Evolutionary conservation across 2,888 invertebrate genomes (phyloP), one percentile per base, ranked within the genome.

Genomic region (Cephus sareptanus): DNA sequence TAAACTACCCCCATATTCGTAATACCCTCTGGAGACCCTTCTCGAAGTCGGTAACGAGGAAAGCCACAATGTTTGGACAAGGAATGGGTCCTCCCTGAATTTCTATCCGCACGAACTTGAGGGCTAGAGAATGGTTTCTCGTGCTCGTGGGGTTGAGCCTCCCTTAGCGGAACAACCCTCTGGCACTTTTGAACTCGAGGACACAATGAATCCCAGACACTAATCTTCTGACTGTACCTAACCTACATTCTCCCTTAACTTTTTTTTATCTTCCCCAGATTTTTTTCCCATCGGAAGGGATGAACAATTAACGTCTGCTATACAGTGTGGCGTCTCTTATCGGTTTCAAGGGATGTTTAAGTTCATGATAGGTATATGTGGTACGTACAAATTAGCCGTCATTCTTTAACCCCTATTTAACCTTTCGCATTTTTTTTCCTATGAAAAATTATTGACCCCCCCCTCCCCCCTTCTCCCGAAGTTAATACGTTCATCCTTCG

Each of bases 41-140:
- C 56, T 56, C 71, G 12, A 33, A 71, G 71, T 34, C 31, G 31
- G 71, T 71, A 71, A 71, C 71, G 71, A 71, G 71, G 71, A 31
- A 81, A 80, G 79, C 80, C 81, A 37, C 81, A 77, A 69, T 80
- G 83, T 83, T 83, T 81, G 77, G 80, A 76, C 76, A 81, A 80
- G 83, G 79, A 83, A 79, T 79, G 79, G 74, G 73, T 71, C 76
- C 35, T 75, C 56, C 23, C 56, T 56, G 56, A 56, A 56, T 56
- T 56, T 56, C 56, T 56, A 56, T 56, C 56, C 9, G 56, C 31
- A 73, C 30, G n/a, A 70, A 33, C 12, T 71, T 69, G 34, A 69
- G 56, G 78, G 70, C 71, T 74, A 75, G 76, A 70, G 73, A 78
- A 74, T 77, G 78, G 75, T 75, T 78, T 75, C 76, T 75, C 75